These are phyloP conservation scores for Brevipalpus yothersi DNA, from an alignment of 1,140 invertebrate genomes.

Conservation along the genomic window DNA sequence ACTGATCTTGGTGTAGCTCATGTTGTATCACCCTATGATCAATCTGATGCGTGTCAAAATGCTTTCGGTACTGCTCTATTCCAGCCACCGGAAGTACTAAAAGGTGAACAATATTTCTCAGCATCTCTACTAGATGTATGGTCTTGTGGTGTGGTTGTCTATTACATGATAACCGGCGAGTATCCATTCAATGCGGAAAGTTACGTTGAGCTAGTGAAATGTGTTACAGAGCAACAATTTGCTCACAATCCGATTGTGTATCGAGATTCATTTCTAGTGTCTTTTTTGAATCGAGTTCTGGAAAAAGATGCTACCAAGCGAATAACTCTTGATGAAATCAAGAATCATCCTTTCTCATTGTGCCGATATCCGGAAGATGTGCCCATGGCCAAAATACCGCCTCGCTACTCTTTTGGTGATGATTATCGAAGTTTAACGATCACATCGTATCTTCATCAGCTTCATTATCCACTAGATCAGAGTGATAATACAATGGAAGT, in stretches of 20 bases:
- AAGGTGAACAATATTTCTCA: slow-evolving; percentile 67
- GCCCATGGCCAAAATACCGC: slow-evolving; percentile 40
- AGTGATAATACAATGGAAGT: not conserved
- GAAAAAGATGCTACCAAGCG: slow-evolving; percentile 4
- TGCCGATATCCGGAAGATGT: slow-evolving; percentile 17
- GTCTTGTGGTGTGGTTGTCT: slow-evolving; percentile 89
- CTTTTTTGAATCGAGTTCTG: slow-evolving; percentile 32
- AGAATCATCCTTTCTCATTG: slow-evolving; percentile 34
- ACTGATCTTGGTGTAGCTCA: slow-evolving; percentile 96
- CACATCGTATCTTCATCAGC: slow-evolving; percentile 58
- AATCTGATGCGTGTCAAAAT: slow-evolving; percentile 34
- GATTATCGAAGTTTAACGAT: slow-evolving; percentile 60
- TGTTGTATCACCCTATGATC: slow-evolving; percentile 11
- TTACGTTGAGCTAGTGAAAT: not conserved
- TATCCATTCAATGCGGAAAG: not conserved
- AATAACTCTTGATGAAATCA: slow-evolving; percentile 3
- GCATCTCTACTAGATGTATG: slow-evolving; percentile 94
- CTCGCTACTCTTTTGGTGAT: slow-evolving; percentile 33
- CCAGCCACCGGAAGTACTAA: slow-evolving; percentile 95
- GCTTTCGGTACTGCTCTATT: slow-evolving; percentile 88
- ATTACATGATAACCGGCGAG: slow-evolving; percentile 70
- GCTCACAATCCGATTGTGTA: not conserved
- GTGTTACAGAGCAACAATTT: not conserved
- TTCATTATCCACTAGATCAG: slow-evolving; percentile 35
- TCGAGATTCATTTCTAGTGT: slow-evolving; percentile 13